Base-by-base conservation (phyloP, 2,113 vertebrate genomes). In the Todiramphus saurophagus region DNA sequence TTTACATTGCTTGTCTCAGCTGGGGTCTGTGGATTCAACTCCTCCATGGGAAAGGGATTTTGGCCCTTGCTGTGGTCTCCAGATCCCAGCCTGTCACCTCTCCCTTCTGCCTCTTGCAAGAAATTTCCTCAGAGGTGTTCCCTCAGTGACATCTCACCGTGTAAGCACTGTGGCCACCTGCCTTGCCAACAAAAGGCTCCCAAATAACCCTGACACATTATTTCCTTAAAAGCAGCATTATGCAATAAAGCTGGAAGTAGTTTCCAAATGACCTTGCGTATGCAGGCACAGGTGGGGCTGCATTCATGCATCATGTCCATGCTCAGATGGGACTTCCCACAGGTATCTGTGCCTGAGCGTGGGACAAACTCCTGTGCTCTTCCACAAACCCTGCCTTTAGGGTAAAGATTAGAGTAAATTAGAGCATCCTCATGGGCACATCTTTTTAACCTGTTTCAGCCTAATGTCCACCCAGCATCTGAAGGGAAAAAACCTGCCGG, bases 301-400 rank as follows among this genome's bases (percentile, higher is more conserved):
- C 5, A 4, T 53, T 14, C 59, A 25, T 60, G 28, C 23, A 13
- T 8, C 30, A 0, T 51, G 33, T 17, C 59, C 5, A 0, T 8
- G 20, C 10, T 67, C 31, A 31, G 0, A 0, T 3, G 3, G 12
- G 15, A 20, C 35, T 48, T 58, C 51, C 56, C 41, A 10, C 30
- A 28, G 20, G 4, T n/a, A 10, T 37, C 56, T 24, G 20, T 62
- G 20, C 51, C 18, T 11, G 15, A 37, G 17, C 13, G 5, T 0
- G 7, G 39, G 19, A 43, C 58, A 64, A 83, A 51, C 11, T 7
- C 35, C 0, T 0, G 3, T 0, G 0, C 7, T 43, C 24, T 69
- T 51, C 63, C 39, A 59, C 25, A 84, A 60, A 17, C 4, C 10
- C 19, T 59, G 33, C 0, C 27, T 46, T 83, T 46, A 46, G 5